These are phyloP conservation scores for Apteryx owenii DNA, from an alignment of 2,113 vertebrate species.

Conservation along the genomic window DNA sequence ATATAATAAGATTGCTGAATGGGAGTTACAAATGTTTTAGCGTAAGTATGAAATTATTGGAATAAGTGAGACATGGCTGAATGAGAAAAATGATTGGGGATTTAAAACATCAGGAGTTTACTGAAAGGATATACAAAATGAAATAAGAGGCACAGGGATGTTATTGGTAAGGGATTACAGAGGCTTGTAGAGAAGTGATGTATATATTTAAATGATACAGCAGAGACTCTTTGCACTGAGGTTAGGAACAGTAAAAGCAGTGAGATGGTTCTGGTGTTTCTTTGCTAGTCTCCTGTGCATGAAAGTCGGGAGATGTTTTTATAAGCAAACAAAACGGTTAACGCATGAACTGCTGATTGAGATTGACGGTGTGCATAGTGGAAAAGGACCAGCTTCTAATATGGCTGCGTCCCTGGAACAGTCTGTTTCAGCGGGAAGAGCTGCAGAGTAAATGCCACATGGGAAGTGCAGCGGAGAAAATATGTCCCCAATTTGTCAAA, in stretches of 20 bases:
- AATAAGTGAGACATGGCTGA: conserved; percentile 22
- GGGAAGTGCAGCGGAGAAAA: background rate
- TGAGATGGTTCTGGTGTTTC: background rate
- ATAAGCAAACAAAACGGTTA: background rate
- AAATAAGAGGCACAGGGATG: background rate
- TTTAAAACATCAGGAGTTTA: conserved; percentile 24
- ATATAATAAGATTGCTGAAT: background rate
- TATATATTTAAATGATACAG: background rate
- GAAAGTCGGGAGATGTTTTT: background rate
- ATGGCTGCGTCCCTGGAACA: background rate
- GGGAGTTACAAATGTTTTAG: conserved; percentile 33
- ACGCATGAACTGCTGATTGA: background rate
- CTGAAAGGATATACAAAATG: background rate
- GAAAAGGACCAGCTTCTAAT: background rate
- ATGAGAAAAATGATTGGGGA: conserved; percentile 1
- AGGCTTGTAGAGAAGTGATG: background rate
- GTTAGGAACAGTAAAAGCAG: background rate
- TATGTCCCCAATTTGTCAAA: accelerated
- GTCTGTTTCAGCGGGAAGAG: background rate
- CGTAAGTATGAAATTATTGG: conserved; percentile 1
- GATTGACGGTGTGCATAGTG: background rate
- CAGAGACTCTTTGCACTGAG: background rate
- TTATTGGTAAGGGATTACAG: background rate
- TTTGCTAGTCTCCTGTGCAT: background rate
- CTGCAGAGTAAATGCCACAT: background rate